A percentile compares a stretch with the other conserved stretches of the same genome.
Conservation (phyloP, 1,140 invertebrate species). For the Probaryconus sp. region DNA sequence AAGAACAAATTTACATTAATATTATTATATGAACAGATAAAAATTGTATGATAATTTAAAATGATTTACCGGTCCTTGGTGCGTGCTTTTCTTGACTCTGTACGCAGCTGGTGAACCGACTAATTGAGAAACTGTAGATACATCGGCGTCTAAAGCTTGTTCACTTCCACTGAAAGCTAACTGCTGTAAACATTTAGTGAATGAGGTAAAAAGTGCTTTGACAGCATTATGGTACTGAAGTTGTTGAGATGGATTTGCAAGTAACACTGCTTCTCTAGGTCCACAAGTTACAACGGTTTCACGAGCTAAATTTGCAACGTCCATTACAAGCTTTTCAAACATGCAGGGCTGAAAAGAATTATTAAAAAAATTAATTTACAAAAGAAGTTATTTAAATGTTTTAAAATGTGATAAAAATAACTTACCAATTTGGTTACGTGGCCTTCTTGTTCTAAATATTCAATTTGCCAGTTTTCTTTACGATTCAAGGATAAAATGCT, state of each 20-base stretch:
- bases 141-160: conserved; percentile 79
- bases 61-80: conserved; percentile 68
- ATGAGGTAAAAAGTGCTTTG: conserved; percentile 85
- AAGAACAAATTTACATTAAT: conserved; percentile 34
- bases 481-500: conserved; percentile 87
- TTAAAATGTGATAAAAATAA: conserved; percentile 3
- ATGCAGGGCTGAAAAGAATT: conserved; percentile 84
- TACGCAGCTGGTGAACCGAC: conserved; percentile 81
- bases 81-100: conserved; percentile 70
- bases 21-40: conserved; percentile 50
- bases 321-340: conserved; percentile 89
- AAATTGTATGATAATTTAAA: conserved; percentile 1
- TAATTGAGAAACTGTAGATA: conserved; percentile 82
- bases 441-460: conserved; percentile 88
- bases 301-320: conserved; percentile 90
- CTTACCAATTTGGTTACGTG: conserved; percentile 89
- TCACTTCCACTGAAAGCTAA: conserved; percentile 83
- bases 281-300: conserved; percentile 88
- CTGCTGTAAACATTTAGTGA: conserved; percentile 82
- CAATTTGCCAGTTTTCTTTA: conserved; percentile 93
- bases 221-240: conserved; percentile 84
- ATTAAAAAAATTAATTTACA: too few species aligned
- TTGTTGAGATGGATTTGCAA: conserved; percentile 82
- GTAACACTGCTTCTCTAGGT: conserved; percentile 83
- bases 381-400: too few species aligned